Conservation (phyloP, 2,113 vertebrate species). For the Hiodon alosoides region DNA sequence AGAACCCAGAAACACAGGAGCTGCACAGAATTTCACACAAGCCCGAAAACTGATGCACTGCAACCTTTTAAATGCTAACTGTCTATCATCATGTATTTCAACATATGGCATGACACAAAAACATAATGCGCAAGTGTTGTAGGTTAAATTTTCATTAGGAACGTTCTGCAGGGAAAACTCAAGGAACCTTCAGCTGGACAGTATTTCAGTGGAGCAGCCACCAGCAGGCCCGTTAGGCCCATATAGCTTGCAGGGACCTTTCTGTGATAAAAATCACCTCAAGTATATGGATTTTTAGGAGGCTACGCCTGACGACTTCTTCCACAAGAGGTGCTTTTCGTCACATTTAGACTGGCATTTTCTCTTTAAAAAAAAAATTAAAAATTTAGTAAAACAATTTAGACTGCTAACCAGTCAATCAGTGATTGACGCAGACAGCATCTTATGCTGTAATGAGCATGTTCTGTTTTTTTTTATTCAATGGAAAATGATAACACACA, state of each 20-base stretch:
- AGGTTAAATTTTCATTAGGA: constrained; percentile 16
- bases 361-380: no score
- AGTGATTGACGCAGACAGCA: neutral
- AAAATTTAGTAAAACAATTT: no score
- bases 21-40: constrained; percentile 24
- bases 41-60: constrained; percentile 7
- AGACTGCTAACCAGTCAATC: neutral
- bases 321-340: neutral
- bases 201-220: neutral
- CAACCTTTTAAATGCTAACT: constrained; percentile 20
- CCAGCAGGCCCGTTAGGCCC: neutral
- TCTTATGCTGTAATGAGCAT: neutral
- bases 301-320: no score
- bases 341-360: no score
- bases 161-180: constrained; percentile 3
- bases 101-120: neutral
- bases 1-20: neutral
- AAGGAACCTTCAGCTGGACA: neutral
- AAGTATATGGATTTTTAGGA: no score
- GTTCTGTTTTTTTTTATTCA: neutral
- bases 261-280: no score
- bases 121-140: constrained; percentile 14
- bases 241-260: neutral
- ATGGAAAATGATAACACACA: neutral
- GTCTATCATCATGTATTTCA: neutral